phyloP scores from a whole-genome alignment of 2,797 vertebrate genomes.

The Chiroxiphia lanceolata region DNA sequence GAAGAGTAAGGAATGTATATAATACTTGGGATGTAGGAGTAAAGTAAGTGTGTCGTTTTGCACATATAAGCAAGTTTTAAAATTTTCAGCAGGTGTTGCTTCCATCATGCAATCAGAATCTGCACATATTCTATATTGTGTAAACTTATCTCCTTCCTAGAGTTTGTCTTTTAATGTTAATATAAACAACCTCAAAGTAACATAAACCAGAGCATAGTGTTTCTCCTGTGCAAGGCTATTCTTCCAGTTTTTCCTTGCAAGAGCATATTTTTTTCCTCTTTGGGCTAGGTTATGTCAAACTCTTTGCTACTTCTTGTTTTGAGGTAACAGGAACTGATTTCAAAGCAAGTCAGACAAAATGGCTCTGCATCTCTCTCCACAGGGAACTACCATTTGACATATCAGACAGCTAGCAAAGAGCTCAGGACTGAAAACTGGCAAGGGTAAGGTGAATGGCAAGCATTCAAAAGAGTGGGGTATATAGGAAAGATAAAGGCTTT shows the following conservation, averaged over 20 bases:
- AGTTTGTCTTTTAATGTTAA: background rate
- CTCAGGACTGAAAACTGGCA: background rate
- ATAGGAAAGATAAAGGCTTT: background rate
- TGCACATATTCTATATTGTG: background rate
- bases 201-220: background rate
- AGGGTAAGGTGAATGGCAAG: background rate
- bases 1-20: background rate
- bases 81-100: background rate
- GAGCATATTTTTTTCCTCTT: background rate
- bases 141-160: background rate
- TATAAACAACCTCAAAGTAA: slow-evolving; percentile 8
- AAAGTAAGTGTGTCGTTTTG: background rate
- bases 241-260: background rate
- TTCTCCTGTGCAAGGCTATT: background rate
- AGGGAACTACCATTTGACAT: background rate
- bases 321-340: background rate
- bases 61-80: background rate
- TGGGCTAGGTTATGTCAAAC: background rate
- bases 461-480: background rate
- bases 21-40: background rate
- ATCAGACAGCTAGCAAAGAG: background rate
- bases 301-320: background rate
- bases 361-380: background rate
- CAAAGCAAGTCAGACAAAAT: background rate
- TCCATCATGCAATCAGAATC: background rate